Conservation (phyloP, 2,888 invertebrate species). For the Protonemura montana region DNA sequence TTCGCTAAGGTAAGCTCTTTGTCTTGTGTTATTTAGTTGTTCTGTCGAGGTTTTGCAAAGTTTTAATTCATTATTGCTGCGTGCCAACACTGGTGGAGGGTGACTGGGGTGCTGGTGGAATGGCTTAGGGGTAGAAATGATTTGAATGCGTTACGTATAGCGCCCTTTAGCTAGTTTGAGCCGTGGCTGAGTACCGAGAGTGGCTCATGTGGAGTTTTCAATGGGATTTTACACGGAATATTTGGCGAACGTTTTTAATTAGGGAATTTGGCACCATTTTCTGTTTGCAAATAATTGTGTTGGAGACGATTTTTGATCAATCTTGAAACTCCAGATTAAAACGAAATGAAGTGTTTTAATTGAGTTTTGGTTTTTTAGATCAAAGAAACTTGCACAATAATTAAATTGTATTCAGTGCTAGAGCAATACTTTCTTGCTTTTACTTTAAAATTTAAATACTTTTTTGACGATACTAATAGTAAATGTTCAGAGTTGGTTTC, state of each 20-base stretch:
- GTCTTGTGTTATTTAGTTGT: background rate
- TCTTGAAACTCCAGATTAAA: too few species aligned
- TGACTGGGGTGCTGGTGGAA: background rate
- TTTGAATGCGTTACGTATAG: background rate
- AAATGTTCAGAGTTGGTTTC: too few species aligned
- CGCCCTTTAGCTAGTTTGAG: background rate
- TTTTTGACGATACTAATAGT: too few species aligned
- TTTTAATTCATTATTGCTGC: background rate
- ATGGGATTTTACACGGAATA: too few species aligned
- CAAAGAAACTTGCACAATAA: too few species aligned
- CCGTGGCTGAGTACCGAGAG: background rate
- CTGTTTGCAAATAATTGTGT: background rate
- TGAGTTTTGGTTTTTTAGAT: too few species aligned
- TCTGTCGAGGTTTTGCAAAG: background rate
- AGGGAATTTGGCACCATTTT: background rate
- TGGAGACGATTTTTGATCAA: background rate
- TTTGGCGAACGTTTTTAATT: background rate
- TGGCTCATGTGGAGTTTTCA: too few species aligned
- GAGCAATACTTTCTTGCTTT: too few species aligned
- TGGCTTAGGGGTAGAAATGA: background rate
- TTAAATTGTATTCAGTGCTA: too few species aligned
- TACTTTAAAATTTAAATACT: too few species aligned
- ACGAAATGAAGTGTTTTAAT: too few species aligned
- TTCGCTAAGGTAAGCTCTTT: background rate
- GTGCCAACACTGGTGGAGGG: background rate